These are phyloP conservation scores for Troides helena DNA, from an alignment of 2,888 invertebrate species.

Conservation along the genomic window DNA sequence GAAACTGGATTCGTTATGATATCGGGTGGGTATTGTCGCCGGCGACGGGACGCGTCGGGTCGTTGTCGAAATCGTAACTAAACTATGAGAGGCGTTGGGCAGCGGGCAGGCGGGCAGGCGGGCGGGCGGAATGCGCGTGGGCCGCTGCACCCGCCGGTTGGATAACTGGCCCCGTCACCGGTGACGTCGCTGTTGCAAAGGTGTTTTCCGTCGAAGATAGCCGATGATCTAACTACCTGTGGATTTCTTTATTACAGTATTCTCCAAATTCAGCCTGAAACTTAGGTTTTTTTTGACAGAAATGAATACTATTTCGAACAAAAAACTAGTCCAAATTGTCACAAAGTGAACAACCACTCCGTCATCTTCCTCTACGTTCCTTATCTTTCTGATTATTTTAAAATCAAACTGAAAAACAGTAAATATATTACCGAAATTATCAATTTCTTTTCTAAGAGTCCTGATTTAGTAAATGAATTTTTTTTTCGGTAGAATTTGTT, in stretches of 20 bases:
- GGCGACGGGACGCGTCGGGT: conserved; percentile 80
- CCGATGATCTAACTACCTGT: conserved; percentile 43
- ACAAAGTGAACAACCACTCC: too few relatives aligned
- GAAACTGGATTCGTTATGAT: conserved; percentile 68
- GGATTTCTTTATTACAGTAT: neutral
- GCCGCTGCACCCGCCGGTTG: conserved; percentile 66
- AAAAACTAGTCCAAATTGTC: too few relatives aligned
- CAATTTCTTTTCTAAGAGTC: too few relatives aligned
- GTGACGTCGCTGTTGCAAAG: conserved; percentile 73
- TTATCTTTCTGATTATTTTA: too few relatives aligned
- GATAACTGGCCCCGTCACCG: conserved; percentile 58
- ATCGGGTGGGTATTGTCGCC: conserved; percentile 67
- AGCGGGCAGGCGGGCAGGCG: conserved; percentile 60
- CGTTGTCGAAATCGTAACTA: conserved; percentile 81
- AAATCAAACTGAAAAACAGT: too few relatives aligned
- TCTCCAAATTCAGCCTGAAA: neutral
- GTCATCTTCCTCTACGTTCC: too few relatives aligned
- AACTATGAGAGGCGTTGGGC: conserved; percentile 77
- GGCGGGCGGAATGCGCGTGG: conserved; percentile 72
- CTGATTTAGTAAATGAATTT: too few relatives aligned
- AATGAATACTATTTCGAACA: too few relatives aligned
- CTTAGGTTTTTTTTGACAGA: too few relatives aligned
- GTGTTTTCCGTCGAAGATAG: conserved; percentile 67
- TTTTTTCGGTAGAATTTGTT: too few relatives aligned
- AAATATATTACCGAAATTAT: too few relatives aligned